Percentiles rank a stretch among this genome's conserved stretches.
Evolutionary conservation across 2,797 vertebrate genomes (phyloP).

Genomic region (Tarsius wallacei): DNA sequence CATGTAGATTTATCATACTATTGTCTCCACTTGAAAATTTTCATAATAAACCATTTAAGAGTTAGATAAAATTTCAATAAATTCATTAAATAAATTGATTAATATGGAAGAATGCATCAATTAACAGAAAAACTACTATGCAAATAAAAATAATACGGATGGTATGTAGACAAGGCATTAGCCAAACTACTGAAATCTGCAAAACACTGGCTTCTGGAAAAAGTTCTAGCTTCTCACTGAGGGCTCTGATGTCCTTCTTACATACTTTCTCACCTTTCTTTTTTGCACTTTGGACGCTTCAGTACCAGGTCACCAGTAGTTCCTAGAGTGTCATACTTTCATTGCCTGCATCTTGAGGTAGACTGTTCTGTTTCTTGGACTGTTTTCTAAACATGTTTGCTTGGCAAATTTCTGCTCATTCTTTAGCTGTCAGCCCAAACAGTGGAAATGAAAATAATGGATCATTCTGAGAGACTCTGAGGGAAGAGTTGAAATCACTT

Average conservation of each 20-base stretch:
- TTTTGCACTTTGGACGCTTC: neutral
- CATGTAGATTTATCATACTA: neutral
- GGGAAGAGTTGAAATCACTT: neutral
- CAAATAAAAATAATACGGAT: neutral
- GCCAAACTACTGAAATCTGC: neutral
- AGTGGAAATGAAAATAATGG: neutral
- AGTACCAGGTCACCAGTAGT: neutral
- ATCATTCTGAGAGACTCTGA: neutral
- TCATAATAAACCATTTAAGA: neutral
- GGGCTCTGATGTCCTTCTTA: neutral
- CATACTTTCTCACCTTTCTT: neutral
- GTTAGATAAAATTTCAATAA: neutral
- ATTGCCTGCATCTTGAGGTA: neutral
- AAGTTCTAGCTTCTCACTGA: neutral
- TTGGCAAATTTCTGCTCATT: constrained; percentile 5
- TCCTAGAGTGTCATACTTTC: neutral
- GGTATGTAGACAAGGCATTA: neutral
- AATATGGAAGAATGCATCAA: constrained; percentile 13
- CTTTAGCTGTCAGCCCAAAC: neutral
- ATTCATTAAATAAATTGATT: neutral
- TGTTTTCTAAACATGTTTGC: neutral
- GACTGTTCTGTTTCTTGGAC: neutral
- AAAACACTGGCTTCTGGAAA: neutral
- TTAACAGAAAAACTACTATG: neutral
- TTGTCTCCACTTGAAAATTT: constrained; percentile 9